Base-by-base conservation (phyloP, 2,113 vertebrate species). In the Peromyscus leucopus region DNA sequence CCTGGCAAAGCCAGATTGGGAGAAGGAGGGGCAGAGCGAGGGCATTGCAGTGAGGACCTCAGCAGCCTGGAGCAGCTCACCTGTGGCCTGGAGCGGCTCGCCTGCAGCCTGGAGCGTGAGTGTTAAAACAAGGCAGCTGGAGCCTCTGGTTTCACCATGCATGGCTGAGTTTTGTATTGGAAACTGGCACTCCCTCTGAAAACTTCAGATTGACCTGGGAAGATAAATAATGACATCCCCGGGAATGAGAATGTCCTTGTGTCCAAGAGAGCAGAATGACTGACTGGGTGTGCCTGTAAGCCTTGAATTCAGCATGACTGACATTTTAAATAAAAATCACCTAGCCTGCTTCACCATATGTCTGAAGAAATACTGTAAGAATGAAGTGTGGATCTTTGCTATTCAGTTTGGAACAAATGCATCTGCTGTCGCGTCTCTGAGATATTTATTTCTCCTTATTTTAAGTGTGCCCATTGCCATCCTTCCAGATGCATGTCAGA, bases 281-380 rank as follows among this genome's bases (percentile, higher is more conserved):
- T 80, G 91, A 12, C 71, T 7, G 15, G 4, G 3, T 75, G 13
- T 71, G 89, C 89, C 93, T 97, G 88, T 83, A 61, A 82, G 82
- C 55, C 95, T 61, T 79, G 67, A 67, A 48, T 91, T 91, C 13
- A 28, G 42, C 82, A 76, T 1, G 46, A 46, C 69, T 91, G 94
- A 42, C 92, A 96, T 97, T 95, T 94, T 88, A 90, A 96, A 96
- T 88, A 93, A 97, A 96, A 96, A 78, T 93, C 93, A 97, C 82
- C 86, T 94, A 90, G 59, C 59, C 11, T 89, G 86, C 67, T 89
- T 95, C 84, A 26, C 92, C 97, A 94, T 86, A 93, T 94, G 97
- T 94, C 91, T 97, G 51, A 57, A 55, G 71, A 84, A 93, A 97
- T 46, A 46, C 67, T 90, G 42, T 46, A 89, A 59, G 92, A 95